Evolutionary conservation across 1,140 invertebrate genomes (phyloP).

Genomic region (Nasonia vitripennis): DNA sequence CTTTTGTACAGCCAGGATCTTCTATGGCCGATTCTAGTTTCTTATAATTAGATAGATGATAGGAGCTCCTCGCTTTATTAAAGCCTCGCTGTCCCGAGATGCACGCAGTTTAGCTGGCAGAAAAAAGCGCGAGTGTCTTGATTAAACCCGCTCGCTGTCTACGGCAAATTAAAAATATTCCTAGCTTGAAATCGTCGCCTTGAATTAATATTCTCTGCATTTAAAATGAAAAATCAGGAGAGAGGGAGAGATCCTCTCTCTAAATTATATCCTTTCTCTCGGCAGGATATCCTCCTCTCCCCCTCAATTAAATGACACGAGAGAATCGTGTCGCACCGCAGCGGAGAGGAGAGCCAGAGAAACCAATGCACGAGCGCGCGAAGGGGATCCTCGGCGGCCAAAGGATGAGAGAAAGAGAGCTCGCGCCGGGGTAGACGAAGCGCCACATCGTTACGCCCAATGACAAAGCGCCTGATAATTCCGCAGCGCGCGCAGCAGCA

Average conservation of each 20-base stretch:
- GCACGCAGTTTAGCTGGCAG: too few relatives aligned
- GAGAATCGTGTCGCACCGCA: not conserved
- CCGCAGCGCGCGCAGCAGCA: not conserved
- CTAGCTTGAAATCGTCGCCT: not conserved
- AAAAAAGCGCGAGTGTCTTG: too few relatives aligned
- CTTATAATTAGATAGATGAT: not conserved
- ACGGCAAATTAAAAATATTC: not conserved
- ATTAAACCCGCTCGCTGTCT: too few relatives aligned
- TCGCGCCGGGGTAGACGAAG: not conserved
- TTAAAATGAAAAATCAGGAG: not conserved
- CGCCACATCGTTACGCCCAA: constrained; percentile 39
- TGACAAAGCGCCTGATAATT: constrained; percentile 47
- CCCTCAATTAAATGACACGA: not conserved
- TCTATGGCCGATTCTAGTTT: not conserved
- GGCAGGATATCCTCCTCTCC: not conserved
- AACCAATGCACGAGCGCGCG: not conserved
- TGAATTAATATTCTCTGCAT: not conserved
- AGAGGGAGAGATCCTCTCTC: not conserved
- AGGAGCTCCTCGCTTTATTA: not conserved
- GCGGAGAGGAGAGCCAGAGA: not conserved
- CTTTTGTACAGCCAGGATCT: not conserved
- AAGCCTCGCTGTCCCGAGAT: not conserved
- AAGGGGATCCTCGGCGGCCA: not conserved
- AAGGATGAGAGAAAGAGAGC: not conserved
- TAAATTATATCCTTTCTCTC: not conserved